phyloP scores from a whole-genome alignment of 1,140 invertebrate species.

The Drosophila seguyi region DNA sequence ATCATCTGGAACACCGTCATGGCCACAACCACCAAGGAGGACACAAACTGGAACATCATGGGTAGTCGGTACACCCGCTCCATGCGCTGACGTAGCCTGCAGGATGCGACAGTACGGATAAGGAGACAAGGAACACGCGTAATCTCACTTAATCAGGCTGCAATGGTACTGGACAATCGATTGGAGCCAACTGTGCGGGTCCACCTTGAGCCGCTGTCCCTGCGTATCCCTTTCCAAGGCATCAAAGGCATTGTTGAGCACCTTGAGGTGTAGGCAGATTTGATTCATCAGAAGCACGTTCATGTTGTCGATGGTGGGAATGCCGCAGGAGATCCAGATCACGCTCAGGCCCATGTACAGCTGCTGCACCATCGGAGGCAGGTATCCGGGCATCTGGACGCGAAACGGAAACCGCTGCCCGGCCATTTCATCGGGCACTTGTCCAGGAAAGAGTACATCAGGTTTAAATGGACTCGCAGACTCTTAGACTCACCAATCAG shows the following conservation, averaged over 20 bases:
- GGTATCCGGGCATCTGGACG: conserved; percentile 50
- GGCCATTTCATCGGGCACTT: conserved; percentile 59
- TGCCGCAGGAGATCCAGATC: conserved; percentile 49
- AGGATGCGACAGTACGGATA: neutral
- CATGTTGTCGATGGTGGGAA: conserved; percentile 62
- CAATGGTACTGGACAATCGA: conserved; percentile 69
- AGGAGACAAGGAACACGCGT: neutral
- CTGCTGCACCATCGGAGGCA: conserved; percentile 28
- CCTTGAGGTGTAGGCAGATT: conserved; percentile 70
- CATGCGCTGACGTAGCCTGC: conserved; percentile 58
- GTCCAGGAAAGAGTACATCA: neutral
- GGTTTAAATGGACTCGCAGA: neutral
- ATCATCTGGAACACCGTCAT: conserved; percentile 74
- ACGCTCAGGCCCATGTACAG: conserved; percentile 59
- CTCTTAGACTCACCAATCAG: conserved; percentile 38
- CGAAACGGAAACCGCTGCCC: conserved; percentile 69
- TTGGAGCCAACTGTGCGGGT: conserved; percentile 40
- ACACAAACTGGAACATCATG: conserved; percentile 66
- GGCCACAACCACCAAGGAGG: conserved; percentile 66
- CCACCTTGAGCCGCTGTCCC: neutral
- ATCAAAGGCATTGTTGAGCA: conserved; percentile 69
- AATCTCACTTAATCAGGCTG: conserved; percentile 55
- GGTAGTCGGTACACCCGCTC: conserved; percentile 63
- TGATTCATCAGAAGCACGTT: conserved; percentile 74
- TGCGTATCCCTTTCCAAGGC: conserved; percentile 15